phyloP scores from a whole-genome alignment of 1,140 invertebrate species.

The Octopus sinensis region DNA sequence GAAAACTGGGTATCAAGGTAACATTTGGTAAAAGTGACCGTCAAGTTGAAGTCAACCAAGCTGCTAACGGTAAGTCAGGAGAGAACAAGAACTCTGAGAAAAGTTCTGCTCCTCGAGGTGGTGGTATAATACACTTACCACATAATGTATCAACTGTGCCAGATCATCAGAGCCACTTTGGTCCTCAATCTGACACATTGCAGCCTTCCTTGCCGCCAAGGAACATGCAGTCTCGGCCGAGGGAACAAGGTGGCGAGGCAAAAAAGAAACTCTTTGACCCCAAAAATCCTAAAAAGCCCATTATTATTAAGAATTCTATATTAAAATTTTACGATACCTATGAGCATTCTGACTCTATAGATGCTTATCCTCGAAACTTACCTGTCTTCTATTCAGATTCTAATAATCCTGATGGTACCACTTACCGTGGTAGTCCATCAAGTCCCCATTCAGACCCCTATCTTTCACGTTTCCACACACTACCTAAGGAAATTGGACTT shows the following conservation, averaged over 20 bases:
- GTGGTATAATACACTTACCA: slow-evolving; percentile 36
- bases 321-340: slow-evolving; percentile 28
- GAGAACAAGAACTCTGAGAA: neutral
- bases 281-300: slow-evolving; percentile 70
- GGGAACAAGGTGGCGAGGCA: slow-evolving; percentile 18
- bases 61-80: neutral
- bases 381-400: slow-evolving; percentile 2
- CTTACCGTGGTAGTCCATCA: neutral
- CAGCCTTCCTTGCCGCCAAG: neutral
- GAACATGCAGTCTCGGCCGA: neutral
- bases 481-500: neutral
- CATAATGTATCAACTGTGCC: slow-evolving; percentile 16
- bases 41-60: slow-evolving; percentile 10
- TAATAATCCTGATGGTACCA: neutral
- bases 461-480: neutral
- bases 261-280: slow-evolving; percentile 64
- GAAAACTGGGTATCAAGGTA: slow-evolving; percentile 13
- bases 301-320: slow-evolving; percentile 58
- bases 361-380: neutral
- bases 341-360: slow-evolving; percentile 17
- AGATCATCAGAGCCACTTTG: slow-evolving; percentile 13
- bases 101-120: slow-evolving; percentile 22
- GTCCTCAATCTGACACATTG: neutral
- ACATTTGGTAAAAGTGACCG: slow-evolving; percentile 23
- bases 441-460: slow-evolving; percentile 9